Evolutionary conservation across 2,888 invertebrate genomes (phyloP).

Genomic region (Cephus pygmeus): DNA sequence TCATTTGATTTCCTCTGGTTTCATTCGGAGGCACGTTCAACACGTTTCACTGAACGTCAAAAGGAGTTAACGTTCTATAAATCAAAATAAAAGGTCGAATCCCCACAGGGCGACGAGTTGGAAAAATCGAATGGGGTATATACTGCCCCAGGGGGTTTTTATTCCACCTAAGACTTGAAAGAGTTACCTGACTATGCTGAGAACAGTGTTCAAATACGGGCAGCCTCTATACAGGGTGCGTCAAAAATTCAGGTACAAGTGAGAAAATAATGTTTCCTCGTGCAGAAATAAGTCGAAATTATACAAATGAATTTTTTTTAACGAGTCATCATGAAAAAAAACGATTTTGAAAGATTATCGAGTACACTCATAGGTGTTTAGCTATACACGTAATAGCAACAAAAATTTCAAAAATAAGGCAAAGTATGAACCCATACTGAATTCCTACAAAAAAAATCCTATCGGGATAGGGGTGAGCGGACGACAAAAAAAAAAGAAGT

Average conservation of each 20-base stretch:
- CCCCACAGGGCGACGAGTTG: conserved; percentile 49
- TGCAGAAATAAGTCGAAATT: neutral
- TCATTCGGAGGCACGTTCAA: conserved; percentile 43
- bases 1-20: conserved; percentile 16
- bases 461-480: neutral
- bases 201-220: neutral
- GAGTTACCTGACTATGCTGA: conserved; percentile 50
- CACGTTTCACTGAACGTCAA: conserved; percentile 50
- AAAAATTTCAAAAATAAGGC: neutral
- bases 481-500: neutral
- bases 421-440: neutral
- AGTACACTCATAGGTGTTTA: neutral
- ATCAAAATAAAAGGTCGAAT: conserved; percentile 61
- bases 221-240: neutral
- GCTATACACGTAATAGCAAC: neutral
- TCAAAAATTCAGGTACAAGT: neutral
- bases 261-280: neutral
- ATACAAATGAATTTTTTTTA: neutral
- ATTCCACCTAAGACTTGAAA: conserved; percentile 36
- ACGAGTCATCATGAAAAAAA: no score
- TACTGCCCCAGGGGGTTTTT: neutral
- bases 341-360: neutral
- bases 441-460: neutral
- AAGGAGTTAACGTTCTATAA: conserved; percentile 63
- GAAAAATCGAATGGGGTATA: conserved; percentile 48